Evolutionary conservation across 2,888 invertebrate species (phyloP), one percentile per base, ranked within the genome.

Genomic region (Drosophila longiperda): DNA sequence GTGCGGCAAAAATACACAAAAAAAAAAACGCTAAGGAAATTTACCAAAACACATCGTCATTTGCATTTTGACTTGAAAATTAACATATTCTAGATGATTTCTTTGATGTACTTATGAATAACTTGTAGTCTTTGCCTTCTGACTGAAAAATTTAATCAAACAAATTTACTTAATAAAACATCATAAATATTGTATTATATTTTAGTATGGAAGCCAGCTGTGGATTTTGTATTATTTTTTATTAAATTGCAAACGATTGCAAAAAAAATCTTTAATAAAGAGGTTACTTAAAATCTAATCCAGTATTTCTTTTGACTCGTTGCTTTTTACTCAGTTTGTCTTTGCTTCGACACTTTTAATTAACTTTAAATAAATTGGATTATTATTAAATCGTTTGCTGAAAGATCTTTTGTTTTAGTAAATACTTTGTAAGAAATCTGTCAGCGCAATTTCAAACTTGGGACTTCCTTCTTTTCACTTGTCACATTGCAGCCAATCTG

Each of bases 371-470:
- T 55, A 45, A 66, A 66, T 48, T 50, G n/a, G 40, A 17, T 45
- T 34, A 5, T 54, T n/a, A 26, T 36, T 15, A 34, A 52, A 61
- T 17, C 48, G 52, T 38, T 66, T 29, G 3, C n/a, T 23, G 20
- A 7, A 64, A 60, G 52, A 66, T 52, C 50, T 75, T 58, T 65
- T 33, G 57, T 36, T 34, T 45, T 42, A 55, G 42, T n/a, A 64
- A 60, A 75, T 60, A 61, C 32, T 62, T 62, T 62, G 52, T n/a
- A 54, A 55, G 58, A 62, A 62, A 52, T 34, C 48, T 59, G 55
- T 63, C 74, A 73, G 45, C 42, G 40, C 11, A 17, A 55, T 65
- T 64, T 58, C 26, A 17, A 26, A 53, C 34, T 29, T 54, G 23
- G 26, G 32, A 54, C 45, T 40, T 45, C 32, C 50, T 48, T 26